phyloP scores from a whole-genome alignment of 2,113 vertebrate genomes.

The Dipodomys merriami region DNA sequence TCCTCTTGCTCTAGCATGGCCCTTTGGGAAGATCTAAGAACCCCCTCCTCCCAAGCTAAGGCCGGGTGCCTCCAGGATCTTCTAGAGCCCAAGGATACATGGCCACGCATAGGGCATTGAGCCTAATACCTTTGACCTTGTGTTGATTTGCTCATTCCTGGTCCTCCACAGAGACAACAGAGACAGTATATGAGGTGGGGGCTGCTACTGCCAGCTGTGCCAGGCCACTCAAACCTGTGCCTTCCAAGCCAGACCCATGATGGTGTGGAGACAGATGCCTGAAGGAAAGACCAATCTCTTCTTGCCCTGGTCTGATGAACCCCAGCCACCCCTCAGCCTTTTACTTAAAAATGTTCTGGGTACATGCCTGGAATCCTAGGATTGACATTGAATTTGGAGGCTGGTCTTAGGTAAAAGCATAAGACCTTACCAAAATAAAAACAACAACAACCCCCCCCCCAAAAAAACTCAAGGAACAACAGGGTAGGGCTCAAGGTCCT shows the following conservation, averaged over 20 bases:
- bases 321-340: not conserved
- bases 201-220: not conserved
- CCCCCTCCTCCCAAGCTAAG: not conserved
- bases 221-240: not conserved
- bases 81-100: not conserved
- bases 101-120: accelerated
- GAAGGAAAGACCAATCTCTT: not conserved
- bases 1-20: not conserved
- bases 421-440: too few relatives aligned
- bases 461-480: too few relatives aligned
- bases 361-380: too few relatives aligned
- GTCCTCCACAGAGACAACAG: not conserved
- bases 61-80: not conserved
- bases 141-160: not conserved
- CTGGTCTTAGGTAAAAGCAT: too few relatives aligned
- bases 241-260: not conserved
- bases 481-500: too few relatives aligned
- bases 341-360: not conserved
- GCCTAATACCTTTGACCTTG: not conserved
- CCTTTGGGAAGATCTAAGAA: not conserved
- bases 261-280: not conserved
- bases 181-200: not conserved
- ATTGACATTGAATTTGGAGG: too few relatives aligned
- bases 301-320: not conserved
- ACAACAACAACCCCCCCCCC: too few relatives aligned